These are phyloP conservation scores for Buathra laborator DNA, from an alignment of 2,888 invertebrate species.

Conservation along the genomic window DNA sequence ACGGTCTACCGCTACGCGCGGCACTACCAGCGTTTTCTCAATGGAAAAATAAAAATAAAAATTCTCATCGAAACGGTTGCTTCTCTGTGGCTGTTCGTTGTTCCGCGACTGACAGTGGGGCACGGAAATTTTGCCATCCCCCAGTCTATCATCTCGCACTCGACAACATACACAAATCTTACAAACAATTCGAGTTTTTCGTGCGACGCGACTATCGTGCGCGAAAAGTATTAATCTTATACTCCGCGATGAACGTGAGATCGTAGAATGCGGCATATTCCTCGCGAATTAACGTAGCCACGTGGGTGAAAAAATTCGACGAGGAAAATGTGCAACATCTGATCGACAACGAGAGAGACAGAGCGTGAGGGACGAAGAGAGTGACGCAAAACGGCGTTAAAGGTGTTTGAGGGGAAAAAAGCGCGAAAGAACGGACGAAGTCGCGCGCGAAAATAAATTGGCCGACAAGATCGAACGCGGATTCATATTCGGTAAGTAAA, in stretches of 20 bases:
- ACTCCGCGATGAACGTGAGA: conserved; percentile 37
- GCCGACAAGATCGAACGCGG: conserved; percentile 9
- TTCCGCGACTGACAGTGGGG: conserved; percentile 15
- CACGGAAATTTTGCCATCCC: conserved; percentile 27
- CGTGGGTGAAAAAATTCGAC: conserved; percentile 58
- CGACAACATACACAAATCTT: conserved; percentile 19
- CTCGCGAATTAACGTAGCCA: conserved; percentile 48
- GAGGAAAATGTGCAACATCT: conserved; percentile 58
- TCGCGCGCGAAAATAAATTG: conserved; percentile 18
- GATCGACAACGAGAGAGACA: conserved; percentile 41
- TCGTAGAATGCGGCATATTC: conserved; percentile 24
- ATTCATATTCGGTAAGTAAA: conserved; percentile 44
- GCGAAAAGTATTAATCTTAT: conserved; percentile 15
- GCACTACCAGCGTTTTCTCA: background rate
- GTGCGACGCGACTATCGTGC: background rate
- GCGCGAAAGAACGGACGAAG: conserved; percentile 3
- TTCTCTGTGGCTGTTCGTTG: background rate
- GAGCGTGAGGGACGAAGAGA: background rate
- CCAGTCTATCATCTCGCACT: conserved; percentile 23
- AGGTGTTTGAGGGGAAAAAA: conserved; percentile 20
- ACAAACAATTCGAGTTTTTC: background rate
- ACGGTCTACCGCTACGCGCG: background rate
- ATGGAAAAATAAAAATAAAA: background rate
- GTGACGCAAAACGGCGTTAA: conserved; percentile 32
- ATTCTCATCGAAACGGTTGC: background rate